Evolutionary conservation across 2,113 vertebrate species (phyloP), one percentile per base, ranked within the genome.

Genomic region (Toxotes chatareus): DNA sequence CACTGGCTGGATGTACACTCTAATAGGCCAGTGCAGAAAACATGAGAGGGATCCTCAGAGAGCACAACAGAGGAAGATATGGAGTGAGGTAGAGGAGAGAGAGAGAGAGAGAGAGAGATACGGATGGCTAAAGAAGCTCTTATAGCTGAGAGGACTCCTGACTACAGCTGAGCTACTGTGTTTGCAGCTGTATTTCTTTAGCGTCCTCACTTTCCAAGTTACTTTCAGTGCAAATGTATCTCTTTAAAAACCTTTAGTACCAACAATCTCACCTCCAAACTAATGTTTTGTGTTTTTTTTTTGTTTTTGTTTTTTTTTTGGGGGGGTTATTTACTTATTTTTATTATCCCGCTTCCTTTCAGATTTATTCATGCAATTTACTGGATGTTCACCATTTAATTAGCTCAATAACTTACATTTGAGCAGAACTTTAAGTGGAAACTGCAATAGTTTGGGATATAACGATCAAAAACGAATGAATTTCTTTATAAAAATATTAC

Each of bases 1-100:
- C 81, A 66, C 76, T 69, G 85, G 72, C 62, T 89, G 82, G 55
- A 90, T 80, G 80, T 91, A 86, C 89, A 88, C 78, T 88, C 63
- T 93, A 89, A 93, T 90, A 90, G 87, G 80, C 84, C 74, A 77
- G 83, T 76, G 77, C 73, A 72, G 80, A 91, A 90, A 90, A 91
- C 82, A 88, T 76, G 71, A 90, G 89, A 86, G 65, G 38, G 64
- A 68, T 87, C 86, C 89, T 83, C 40, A 36, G 89, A 93, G 89
- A 89, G 78, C 67, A 79, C 71, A 27, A 84, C 60, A 38, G 72
- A 73, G 62, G 47, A 84, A 64, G 83, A 76, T 34, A 82, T 47
- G 59, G 63, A 68, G 72, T n/a, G 53, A 82, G 27, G 31, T 40
- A 79, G 51, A 59, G 34, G 62, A 55, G 73, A 27, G 27, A 27